A percentile compares a stretch with the other conserved stretches of the same genome.
Conservation (phyloP, 2,888 invertebrate genomes). For the Aspidapion aeneum region DNA sequence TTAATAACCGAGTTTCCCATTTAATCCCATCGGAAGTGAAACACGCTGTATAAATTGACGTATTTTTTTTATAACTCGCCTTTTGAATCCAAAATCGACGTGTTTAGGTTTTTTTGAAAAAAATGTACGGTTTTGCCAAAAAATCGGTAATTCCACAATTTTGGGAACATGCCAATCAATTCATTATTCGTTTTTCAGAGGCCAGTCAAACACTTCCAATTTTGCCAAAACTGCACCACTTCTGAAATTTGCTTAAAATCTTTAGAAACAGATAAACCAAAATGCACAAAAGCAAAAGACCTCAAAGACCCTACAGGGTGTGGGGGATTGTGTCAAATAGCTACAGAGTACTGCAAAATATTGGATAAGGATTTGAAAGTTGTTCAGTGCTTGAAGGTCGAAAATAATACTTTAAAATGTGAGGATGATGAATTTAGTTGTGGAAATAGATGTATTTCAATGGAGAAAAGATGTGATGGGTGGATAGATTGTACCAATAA, state of each 20-base stretch:
- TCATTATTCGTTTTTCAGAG: no score
- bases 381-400: slow-evolving; percentile 55
- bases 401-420: slow-evolving; percentile 57
- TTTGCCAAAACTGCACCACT: slow-evolving; percentile 34
- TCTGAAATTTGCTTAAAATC: slow-evolving; percentile 39
- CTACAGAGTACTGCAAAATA: slow-evolving; percentile 61
- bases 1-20: no score
- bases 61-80: no score
- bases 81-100: no score
- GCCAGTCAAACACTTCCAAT: no score
- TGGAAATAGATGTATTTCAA: slow-evolving; percentile 66
- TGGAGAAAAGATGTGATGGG: slow-evolving; percentile 66
- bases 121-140: no score
- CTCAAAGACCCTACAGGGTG: slow-evolving; percentile 51
- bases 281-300: slow-evolving; percentile 38
- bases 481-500: slow-evolving; percentile 70
- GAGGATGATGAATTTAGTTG: slow-evolving; percentile 66
- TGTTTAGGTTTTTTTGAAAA: no score
- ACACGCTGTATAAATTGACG: no score
- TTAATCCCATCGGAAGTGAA: no score
- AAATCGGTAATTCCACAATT: no score
- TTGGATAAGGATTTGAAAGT: slow-evolving; percentile 54
- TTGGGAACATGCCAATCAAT: no score
- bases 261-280: slow-evolving; percentile 35
- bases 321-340: slow-evolving; percentile 61